phyloP scores from a whole-genome alignment of 2,113 vertebrate genomes.

The Ochotona princeps region DNA sequence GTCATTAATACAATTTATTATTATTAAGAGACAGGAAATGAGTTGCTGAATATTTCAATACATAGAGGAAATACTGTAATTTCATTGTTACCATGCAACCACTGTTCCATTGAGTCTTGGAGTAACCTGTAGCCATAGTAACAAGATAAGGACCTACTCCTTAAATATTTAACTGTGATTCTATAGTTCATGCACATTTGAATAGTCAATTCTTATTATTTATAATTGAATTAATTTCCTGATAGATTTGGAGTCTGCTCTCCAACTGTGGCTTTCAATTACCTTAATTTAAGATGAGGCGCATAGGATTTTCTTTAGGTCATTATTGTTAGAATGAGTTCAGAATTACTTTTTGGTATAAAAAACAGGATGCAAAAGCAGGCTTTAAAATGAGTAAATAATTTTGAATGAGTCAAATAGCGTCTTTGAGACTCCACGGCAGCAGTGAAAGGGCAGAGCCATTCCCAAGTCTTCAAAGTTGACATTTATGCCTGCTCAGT shows the following conservation, averaged over 20 bases:
- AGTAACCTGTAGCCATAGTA: slow-evolving; percentile 83
- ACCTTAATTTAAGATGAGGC: slow-evolving; percentile 72
- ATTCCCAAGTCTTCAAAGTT: slow-evolving; percentile 14
- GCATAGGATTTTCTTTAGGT: slow-evolving; percentile 64
- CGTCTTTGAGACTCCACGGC: neutral
- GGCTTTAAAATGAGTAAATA: slow-evolving; percentile 57
- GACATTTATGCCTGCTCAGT: neutral
- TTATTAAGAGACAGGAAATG: slow-evolving; percentile 84
- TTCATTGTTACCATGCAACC: slow-evolving; percentile 76
- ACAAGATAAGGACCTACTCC: slow-evolving; percentile 78
- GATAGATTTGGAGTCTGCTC: slow-evolving; percentile 61
- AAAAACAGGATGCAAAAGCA: slow-evolving; percentile 19
- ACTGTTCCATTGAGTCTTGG: slow-evolving; percentile 68
- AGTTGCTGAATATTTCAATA: slow-evolving; percentile 84
- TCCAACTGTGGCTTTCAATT: slow-evolving; percentile 62
- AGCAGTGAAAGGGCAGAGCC: neutral
- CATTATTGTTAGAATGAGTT: slow-evolving; percentile 46
- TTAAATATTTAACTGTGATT: slow-evolving; percentile 75
- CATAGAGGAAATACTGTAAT: slow-evolving; percentile 81
- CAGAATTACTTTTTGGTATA: slow-evolving; percentile 32
- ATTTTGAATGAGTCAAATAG: slow-evolving; percentile 48
- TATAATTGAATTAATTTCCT: slow-evolving; percentile 79
- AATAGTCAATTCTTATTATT: slow-evolving; percentile 72
- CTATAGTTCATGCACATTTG: slow-evolving; percentile 67
- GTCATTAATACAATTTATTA: slow-evolving; percentile 84